Percentiles rank a stretch among this genome's conserved stretches.
Conservation (phyloP, 2,113 vertebrate genomes). For the Bujurquina vittata region DNA sequence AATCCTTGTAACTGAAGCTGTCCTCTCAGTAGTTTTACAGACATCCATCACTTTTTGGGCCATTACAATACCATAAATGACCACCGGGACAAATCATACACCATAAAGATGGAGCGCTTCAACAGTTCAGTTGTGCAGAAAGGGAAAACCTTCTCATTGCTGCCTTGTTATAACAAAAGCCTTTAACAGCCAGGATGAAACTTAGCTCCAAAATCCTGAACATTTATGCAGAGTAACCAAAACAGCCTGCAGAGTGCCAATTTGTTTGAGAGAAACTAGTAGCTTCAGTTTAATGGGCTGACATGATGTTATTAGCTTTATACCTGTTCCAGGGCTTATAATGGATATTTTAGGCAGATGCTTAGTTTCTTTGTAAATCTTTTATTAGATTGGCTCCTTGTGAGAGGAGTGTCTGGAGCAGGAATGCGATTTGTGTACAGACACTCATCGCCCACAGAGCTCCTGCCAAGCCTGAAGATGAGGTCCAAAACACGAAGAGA, state of each 20-base stretch:
- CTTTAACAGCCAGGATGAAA: no score
- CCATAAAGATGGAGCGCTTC: not conserved
- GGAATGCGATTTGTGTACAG: not conserved
- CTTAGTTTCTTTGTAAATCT: not conserved
- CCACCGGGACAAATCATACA: not conserved
- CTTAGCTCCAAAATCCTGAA: no score
- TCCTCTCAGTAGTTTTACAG: no score
- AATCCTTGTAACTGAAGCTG: no score
- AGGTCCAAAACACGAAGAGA: not conserved
- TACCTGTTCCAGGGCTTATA: not conserved
- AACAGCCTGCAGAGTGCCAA: no score
- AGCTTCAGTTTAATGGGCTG: not conserved
- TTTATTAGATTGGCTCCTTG: not conserved
- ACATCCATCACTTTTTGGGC: not conserved
- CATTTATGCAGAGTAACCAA: no score
- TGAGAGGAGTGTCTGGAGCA: not conserved
- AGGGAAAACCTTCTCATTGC: not conserved
- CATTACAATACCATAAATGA: not conserved
- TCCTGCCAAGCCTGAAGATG: not conserved
- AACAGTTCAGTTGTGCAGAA: not conserved
- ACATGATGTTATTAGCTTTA: not conserved
- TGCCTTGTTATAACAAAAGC: no score
- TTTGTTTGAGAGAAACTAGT: not conserved
- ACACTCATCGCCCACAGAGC: not conserved
- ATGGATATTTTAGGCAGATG: not conserved